Base-by-base conservation (phyloP, 1,140 invertebrate genomes). In the Trissolcus basalis region DNA sequence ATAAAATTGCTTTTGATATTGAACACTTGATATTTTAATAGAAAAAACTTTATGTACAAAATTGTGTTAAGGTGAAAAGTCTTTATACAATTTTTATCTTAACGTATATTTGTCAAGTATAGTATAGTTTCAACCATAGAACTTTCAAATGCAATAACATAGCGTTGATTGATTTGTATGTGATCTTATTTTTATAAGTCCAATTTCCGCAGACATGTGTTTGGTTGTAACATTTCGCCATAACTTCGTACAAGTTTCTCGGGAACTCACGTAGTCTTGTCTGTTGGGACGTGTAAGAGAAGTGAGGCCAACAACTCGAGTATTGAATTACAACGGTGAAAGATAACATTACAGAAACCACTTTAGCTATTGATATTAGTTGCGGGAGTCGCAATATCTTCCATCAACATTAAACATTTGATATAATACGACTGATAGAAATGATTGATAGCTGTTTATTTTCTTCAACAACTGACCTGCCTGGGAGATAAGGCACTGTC, bases 321-420 rank as follows among this genome's bases (percentile, higher is more conserved):
- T 56, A 63, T 68, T 55, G 60, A 35, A 60, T 75, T 75, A 69
- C 64, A 15, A 5, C 35, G 35, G 35, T n/a, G 14, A 54, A 48
- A 69, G 59, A 69, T 75, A 69, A 69, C 53, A 68, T 64, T 69
- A 75, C 44, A 69, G 48, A 11, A 64, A 65, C 13, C 27, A 64
- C 51, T 75, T 69, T 53, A 59, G 64, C 14, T 64, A 67, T 59
- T 69, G 54, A 63, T 74, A 74, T 61, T 63, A 73, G 61, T 59
- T 60, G 10, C 10, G 35, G 35, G 19, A 27, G 19, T 27, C 19
- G 19, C 19, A 39, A 67, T 74, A 67, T 9, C 12, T 3, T 10
- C 13, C 9, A 16, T n/a, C 12, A 27, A 27, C 19, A 27, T 27
- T 27, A 27, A 13, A 8, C 13, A n/a, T 44, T 13, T 2, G 11